Conservation (phyloP, 1,140 invertebrate genomes). For the Geopemphigus sp. region DNA sequence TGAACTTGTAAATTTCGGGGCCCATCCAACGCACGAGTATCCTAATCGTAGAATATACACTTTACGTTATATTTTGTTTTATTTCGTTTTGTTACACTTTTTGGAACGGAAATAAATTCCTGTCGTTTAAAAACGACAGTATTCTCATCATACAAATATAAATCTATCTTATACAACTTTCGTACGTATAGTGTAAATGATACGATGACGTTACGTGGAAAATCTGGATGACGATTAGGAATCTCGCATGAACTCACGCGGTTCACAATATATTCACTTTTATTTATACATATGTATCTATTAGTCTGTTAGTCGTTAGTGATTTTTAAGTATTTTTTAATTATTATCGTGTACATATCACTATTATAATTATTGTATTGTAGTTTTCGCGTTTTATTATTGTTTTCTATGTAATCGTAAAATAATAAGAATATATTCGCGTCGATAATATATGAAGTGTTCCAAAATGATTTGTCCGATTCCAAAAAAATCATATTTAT, state of each 20-base stretch:
- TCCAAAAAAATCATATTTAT: not conserved
- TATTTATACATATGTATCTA: not conserved
- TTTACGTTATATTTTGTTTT: slow-evolving; percentile 11
- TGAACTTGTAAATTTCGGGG: slow-evolving; percentile 16
- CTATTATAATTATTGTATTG: not conserved
- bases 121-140: slow-evolving; percentile 11
- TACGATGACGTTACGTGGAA: not conserved
- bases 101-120: not conserved
- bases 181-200: not conserved
- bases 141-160: not conserved
- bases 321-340: slow-evolving; percentile 19
- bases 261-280: not conserved
- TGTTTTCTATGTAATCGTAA: not conserved
- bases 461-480: no score
- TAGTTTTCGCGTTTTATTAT: not conserved
- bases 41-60: not conserved
- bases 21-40: not conserved
- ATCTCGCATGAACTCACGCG: not conserved
- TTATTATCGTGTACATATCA: slow-evolving; percentile 27
- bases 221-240: not conserved
- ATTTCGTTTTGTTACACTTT: slow-evolving; percentile 1
- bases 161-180: no score
- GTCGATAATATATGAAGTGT: not conserved
- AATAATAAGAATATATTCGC: not conserved
- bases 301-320: not conserved